These are phyloP conservation scores for Myotis findleyi DNA, from an alignment of 2,797 vertebrate genomes.

Conservation along the genomic window DNA sequence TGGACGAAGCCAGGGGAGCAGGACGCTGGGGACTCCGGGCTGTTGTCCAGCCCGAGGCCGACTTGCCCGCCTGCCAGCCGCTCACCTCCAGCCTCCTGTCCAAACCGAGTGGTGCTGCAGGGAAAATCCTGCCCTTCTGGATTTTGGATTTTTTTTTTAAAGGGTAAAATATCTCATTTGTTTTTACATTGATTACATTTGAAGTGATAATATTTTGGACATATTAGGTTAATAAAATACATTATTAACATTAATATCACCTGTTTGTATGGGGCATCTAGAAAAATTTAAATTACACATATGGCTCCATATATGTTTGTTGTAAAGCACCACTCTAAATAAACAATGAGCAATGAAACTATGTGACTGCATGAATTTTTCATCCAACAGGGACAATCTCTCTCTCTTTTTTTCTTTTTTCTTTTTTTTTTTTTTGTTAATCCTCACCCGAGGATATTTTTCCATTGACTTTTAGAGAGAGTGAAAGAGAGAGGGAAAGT, in stretches of 20 bases:
- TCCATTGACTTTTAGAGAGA: too few species aligned
- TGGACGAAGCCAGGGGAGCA: background rate
- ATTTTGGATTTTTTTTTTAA: too few species aligned
- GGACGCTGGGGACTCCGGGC: too few species aligned
- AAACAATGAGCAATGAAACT: background rate
- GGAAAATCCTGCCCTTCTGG: fast-evolving
- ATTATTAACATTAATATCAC: background rate
- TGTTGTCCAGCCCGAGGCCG: background rate
- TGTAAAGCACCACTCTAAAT: background rate
- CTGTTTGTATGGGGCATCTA: background rate
- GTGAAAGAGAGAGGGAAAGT: too few species aligned
- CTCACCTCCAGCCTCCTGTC: background rate
- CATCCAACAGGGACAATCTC: background rate
- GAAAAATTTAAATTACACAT: fast-evolving
- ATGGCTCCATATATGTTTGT: fast-evolving
- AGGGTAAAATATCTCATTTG: background rate
- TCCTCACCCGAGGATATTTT: too few species aligned
- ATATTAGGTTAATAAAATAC: background rate
- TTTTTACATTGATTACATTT: fast-evolving
- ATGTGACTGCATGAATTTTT: too few species aligned
- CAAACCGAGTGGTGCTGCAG: background rate
- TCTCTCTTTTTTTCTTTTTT: too few species aligned
- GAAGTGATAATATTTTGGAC: background rate
- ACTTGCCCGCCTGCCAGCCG: background rate
- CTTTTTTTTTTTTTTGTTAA: too few species aligned